phyloP scores from a whole-genome alignment of 1,140 invertebrate species.

The Drosophila novamexicana region DNA sequence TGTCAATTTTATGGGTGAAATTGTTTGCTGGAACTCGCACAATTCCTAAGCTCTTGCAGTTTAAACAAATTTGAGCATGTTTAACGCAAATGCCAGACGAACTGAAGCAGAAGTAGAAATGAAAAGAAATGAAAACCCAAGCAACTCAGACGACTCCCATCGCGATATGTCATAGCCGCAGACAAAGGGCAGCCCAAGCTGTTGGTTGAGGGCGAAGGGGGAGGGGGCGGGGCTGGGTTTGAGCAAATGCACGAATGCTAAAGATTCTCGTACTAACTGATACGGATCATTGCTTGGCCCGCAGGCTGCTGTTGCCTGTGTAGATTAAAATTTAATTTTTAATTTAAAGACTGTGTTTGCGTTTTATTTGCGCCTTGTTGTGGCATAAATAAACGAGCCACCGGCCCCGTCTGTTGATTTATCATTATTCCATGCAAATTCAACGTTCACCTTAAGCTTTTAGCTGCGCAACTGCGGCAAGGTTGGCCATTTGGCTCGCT shows the following conservation, averaged over 20 bases:
- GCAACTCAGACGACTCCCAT: conserved; percentile 46
- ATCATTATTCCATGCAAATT: conserved; percentile 77
- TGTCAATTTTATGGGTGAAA: neutral
- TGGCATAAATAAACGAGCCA: conserved; percentile 48
- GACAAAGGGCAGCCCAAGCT: conserved; percentile 47
- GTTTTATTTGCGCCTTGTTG: conserved; percentile 63
- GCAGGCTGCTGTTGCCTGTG: conserved; percentile 8
- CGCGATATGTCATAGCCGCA: conserved; percentile 68
- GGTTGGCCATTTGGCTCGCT: conserved; percentile 15
- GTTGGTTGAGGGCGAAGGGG: neutral
- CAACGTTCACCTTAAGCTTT: conserved; percentile 57
- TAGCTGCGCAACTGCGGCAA: conserved; percentile 38
- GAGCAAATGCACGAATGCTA: neutral
- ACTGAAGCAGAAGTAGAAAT: conserved; percentile 48
- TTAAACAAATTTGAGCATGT: conserved; percentile 35
- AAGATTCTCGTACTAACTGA: conserved; percentile 33
- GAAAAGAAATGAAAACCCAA: conserved; percentile 28
- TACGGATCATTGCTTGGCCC: conserved; percentile 51
- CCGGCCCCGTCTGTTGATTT: conserved; percentile 62
- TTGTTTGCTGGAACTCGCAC: neutral
- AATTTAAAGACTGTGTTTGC: conserved; percentile 80
- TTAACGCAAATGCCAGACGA: conserved; percentile 24
- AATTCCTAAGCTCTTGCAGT: neutral
- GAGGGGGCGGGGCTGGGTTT: neutral
- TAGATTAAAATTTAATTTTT: conserved; percentile 84